A percentile compares a stretch with the other conserved stretches of the same genome.
phyloP scores from a whole-genome alignment of 2,888 invertebrate genomes.

The Sphinx pinastri region DNA sequence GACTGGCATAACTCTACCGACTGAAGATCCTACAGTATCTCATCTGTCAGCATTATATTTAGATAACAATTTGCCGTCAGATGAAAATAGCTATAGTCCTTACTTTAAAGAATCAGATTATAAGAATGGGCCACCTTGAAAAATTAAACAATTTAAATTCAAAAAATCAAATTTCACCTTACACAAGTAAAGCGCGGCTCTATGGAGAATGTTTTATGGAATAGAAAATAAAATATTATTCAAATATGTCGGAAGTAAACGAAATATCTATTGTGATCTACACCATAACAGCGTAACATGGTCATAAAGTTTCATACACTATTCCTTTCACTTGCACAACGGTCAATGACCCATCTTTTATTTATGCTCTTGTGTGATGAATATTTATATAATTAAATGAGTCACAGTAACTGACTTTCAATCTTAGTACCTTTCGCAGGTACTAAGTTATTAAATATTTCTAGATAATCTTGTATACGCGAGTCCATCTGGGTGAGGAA shows the following conservation, averaged over 20 bases:
- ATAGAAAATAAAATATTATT: neutral
- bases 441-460: neutral
- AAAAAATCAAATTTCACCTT: no score
- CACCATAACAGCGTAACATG: constrained; percentile 8
- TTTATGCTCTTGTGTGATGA: constrained; percentile 19
- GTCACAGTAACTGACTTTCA: constrained; percentile 17
- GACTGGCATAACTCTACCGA: no score
- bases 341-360: constrained; percentile 14
- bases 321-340: constrained; percentile 12
- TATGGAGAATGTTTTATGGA: neutral
- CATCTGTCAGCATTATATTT: no score
- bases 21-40: no score
- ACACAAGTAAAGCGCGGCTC: no score
- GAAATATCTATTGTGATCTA: neutral
- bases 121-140: no score
- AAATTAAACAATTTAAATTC: no score
- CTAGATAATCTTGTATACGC: neutral
- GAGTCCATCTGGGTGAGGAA: no score
- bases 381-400: constrained; percentile 20
- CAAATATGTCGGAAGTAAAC: neutral
- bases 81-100: no score
- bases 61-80: no score
- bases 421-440: neutral
- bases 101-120: no score
- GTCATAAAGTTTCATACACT: constrained; percentile 3